Evolutionary conservation across 2,797 vertebrate species (phyloP).

Genomic region (Darevskia nairensis): DNA sequence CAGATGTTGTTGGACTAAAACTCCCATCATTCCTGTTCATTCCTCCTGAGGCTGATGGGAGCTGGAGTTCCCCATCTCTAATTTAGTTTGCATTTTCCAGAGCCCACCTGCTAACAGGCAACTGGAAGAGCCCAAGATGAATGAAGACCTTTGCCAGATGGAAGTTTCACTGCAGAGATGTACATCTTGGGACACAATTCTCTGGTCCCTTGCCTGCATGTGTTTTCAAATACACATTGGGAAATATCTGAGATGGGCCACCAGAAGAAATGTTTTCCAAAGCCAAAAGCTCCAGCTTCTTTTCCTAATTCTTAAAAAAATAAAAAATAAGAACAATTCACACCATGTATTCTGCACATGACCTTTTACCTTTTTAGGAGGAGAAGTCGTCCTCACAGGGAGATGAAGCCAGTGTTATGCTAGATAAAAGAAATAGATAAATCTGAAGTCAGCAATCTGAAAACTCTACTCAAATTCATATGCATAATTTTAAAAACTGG

Average conservation of each 20-base stretch:
- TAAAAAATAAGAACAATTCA: neutral
- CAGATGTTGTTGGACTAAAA: too few species aligned
- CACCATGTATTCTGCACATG: neutral
- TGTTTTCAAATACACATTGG: neutral
- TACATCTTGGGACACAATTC: neutral
- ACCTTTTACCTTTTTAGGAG: slow-evolving; percentile 7
- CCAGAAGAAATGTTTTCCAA: neutral
- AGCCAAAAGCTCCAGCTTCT: neutral
- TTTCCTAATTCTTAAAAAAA: neutral
- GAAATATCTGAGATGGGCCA: neutral
- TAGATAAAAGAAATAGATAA: neutral
- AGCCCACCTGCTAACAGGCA: too few species aligned
- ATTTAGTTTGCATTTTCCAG: too few species aligned
- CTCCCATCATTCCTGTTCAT: too few species aligned
- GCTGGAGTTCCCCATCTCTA: too few species aligned
- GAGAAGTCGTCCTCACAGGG: neutral
- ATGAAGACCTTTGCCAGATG: neutral
- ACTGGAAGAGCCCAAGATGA: too few species aligned
- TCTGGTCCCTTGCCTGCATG: neutral
- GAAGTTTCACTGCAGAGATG: neutral
- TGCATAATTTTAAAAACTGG: neutral
- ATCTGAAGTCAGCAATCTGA: neutral
- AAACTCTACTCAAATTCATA: neutral
- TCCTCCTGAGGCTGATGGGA: too few species aligned
- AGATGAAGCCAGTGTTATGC: neutral